A percentile compares a stretch with the other conserved stretches of the same genome.
Conservation (phyloP, 2,113 vertebrate species). For the Salvelinus alpinus region DNA sequence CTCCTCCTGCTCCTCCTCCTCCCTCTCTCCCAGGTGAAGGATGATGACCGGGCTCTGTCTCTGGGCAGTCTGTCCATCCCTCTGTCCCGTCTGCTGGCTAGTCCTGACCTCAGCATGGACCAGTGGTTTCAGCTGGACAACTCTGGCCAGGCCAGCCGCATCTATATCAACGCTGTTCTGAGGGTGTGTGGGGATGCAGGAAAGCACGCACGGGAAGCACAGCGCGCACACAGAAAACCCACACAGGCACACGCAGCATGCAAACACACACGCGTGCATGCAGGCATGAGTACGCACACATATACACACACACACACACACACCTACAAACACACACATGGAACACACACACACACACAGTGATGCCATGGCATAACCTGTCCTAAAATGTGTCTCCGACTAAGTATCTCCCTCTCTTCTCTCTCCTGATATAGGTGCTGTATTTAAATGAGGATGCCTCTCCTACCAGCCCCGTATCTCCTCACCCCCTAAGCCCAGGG, state of each 20-base stretch:
- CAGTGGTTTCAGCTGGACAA: conserved; percentile 88
- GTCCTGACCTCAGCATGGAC: conserved; percentile 81
- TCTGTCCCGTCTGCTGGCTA: conserved; percentile 76
- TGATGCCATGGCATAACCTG: not conserved
- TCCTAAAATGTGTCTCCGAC: not conserved
- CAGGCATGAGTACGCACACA: too few species aligned
- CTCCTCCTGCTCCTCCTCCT: not conserved
- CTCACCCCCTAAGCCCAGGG: conserved; percentile 45
- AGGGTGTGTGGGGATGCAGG: conserved; percentile 71
- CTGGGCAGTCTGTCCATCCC: conserved; percentile 82
- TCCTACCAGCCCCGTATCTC: conserved; percentile 62
- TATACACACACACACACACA: not conserved
- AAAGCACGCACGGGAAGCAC: not conserved
- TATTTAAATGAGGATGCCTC: conserved; percentile 78
- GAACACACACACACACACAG: not conserved
- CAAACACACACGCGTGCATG: not conserved
- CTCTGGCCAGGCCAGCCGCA: conserved; percentile 80
- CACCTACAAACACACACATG: not conserved
- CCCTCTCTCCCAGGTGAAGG: conserved; percentile 77
- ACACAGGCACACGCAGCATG: not conserved
- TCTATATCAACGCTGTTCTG: conserved; percentile 84
- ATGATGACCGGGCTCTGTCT: conserved; percentile 80
- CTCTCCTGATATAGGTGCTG: conserved; percentile 70
- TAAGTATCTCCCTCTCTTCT: not conserved
- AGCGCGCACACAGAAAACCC: not conserved